Evolutionary conservation across 2,113 vertebrate genomes (phyloP), one percentile per base, ranked within the genome.

Genomic region (Lophius piscatorius): DNA sequence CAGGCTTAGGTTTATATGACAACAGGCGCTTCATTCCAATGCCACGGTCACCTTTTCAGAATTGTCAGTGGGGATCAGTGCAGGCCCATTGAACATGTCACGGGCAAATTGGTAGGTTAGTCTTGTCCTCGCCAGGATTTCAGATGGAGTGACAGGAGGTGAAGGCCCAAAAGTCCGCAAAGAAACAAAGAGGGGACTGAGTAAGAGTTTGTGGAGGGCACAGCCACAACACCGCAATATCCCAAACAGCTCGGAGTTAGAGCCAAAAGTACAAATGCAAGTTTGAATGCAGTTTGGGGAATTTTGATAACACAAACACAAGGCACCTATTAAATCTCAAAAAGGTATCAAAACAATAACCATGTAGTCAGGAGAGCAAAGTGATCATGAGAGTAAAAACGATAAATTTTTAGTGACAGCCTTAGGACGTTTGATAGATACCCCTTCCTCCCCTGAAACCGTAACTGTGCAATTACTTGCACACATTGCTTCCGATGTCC

Each of bases 71-170:
- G 46, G 70, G 61, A 87, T 91, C 90, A 90, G 80, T 81, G 87
- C 72, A 70, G 85, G 72, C 66, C 86, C 85, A 72, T 70, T 87
- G 86, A 90, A 87, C 88, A 85, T 36, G 60, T 88, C 85, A 87
- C 72, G 10, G 63, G 68, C 52, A 82, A 87, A 89, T 77, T 59
- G 82, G 65, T 4, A 44, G 78, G 65, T 71, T 54, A 48, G 61
- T 36, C 50, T 61, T 24, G 82, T 81, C 80, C 75, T 78, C 76
- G 29, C 39, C 6, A 0, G 39, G 26, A 57, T 63, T 55, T 38
- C 11, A 69, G 69, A 76, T 78, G 70, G 78, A 85, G 78, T 86
- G 88, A 84, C 86, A 78, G 70, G 64, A 73, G 46, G 59, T 17
- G 17, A 69, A 63, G 47, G 48, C 44, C 33, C 23, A 3, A 9